Percentiles rank a stretch among this genome's conserved stretches.
Evolutionary conservation across 1,140 invertebrate species (phyloP).

Genomic region (Euglossa dilemma): DNA sequence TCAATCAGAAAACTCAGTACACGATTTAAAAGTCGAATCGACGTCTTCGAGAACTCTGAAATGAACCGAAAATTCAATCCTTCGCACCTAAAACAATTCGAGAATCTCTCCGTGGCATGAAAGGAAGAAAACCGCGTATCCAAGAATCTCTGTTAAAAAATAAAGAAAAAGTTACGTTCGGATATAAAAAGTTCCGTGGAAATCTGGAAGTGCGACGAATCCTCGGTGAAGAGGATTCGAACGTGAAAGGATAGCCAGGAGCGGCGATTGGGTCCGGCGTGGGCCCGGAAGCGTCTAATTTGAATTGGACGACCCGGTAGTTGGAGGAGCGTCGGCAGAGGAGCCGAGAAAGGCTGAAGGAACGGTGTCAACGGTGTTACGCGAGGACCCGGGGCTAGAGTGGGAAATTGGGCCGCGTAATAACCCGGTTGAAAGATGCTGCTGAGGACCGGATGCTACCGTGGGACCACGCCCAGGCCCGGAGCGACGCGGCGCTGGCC

Average conservation of each 20-base stretch:
- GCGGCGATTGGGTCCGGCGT: not conserved
- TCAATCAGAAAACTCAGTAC: no score
- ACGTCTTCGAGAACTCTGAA: no score
- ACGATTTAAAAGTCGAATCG: no score
- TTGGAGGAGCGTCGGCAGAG: not conserved
- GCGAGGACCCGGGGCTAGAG: constrained; percentile 58
- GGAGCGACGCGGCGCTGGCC: constrained; percentile 67
- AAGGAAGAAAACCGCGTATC: no score
- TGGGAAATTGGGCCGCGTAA: constrained; percentile 74
- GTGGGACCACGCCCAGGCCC: constrained; percentile 76
- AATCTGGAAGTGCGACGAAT: no score
- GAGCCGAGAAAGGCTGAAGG: not conserved
- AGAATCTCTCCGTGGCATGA: no score
- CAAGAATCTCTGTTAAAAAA: not conserved
- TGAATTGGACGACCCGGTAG: not conserved
- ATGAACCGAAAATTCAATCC: no score
- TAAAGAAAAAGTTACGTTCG: not conserved
- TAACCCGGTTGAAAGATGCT: constrained; percentile 62
- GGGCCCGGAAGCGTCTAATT: constrained; percentile 35
- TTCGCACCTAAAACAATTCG: no score
- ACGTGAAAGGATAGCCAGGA: constrained; percentile 12
- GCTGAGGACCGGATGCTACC: constrained; percentile 67
- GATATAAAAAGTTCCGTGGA: no score
- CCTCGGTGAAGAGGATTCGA: no score
- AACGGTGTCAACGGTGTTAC: constrained; percentile 21